Conservation (phyloP, 2,113 vertebrate genomes). For the Grammomys surdaster region DNA sequence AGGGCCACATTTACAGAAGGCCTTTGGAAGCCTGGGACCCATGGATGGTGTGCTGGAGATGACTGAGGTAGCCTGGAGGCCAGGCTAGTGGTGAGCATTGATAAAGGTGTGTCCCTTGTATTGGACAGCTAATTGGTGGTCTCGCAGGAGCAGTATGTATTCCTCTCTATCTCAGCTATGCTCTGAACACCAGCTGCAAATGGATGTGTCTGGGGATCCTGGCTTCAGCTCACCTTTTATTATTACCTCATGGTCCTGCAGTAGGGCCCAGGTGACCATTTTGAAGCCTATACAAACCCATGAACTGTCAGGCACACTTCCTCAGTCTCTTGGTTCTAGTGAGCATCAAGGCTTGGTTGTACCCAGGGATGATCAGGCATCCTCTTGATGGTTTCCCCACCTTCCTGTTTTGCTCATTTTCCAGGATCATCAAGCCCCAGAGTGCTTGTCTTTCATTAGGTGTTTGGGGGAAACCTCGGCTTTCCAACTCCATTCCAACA, state of each 20-base stretch:
- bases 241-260: neutral
- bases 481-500: neutral
- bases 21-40: neutral
- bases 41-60: neutral
- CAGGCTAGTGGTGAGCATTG: neutral
- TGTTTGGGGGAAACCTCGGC: neutral
- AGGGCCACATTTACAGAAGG: neutral
- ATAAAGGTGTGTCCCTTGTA: neutral
- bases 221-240: neutral
- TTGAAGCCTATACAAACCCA: neutral
- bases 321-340: neutral
- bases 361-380: neutral
- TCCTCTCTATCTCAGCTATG: neutral
- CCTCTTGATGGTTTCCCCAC: rapidly evolving
- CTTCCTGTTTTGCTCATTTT: neutral
- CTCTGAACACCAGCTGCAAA: neutral
- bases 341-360: neutral
- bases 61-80: neutral
- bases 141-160: neutral
- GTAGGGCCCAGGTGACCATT: neutral
- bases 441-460: neutral
- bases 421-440: neutral
- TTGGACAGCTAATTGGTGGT: neutral
- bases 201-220: neutral
- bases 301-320: rapidly evolving